Evolutionary conservation across 2,888 invertebrate species (phyloP).

Genomic region (Invenusta paracnida): DNA sequence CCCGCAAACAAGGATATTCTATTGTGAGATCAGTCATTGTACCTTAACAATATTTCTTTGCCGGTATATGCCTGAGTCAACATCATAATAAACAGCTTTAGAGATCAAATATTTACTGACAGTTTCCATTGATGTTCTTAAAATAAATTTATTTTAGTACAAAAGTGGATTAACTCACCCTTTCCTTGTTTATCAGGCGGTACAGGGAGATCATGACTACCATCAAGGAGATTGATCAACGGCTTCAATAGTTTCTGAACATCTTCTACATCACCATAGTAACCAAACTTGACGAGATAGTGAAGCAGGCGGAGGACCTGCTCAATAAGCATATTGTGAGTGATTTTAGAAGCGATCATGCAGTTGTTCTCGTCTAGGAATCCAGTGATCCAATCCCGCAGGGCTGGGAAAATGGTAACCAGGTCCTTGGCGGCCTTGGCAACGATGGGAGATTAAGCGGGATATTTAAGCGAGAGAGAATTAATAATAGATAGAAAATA

Average conservation of each 20-base stretch:
- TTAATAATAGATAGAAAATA: too few species aligned
- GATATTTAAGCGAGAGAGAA: too few species aligned
- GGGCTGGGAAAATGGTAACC: conserved; percentile 41
- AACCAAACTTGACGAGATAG: conserved; percentile 45
- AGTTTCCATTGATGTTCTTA: too few species aligned
- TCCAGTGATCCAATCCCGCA: conserved; percentile 39
- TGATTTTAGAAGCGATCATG: conserved; percentile 57
- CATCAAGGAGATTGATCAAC: conserved; percentile 46
- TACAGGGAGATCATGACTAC: conserved; percentile 47
- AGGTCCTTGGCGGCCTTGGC: conserved; percentile 48
- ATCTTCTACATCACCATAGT: conserved; percentile 46
- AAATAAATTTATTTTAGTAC: too few species aligned
- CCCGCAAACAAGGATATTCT: too few species aligned
- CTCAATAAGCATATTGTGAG: conserved; percentile 53
- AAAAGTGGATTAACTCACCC: too few species aligned
- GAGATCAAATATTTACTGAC: too few species aligned
- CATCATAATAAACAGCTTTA: too few species aligned
- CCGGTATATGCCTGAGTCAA: too few species aligned
- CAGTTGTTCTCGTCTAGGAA: conserved; percentile 53
- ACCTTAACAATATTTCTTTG: too few species aligned
- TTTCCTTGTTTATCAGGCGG: conserved; percentile 36
- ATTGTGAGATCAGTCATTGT: too few species aligned
- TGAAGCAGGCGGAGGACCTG: conserved; percentile 45
- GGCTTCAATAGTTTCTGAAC: conserved; percentile 45
- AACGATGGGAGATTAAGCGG: too few species aligned